phyloP scores from a whole-genome alignment of 35 echinoderm and acorn worm genomes.

The Nesometra sesokonis region DNA sequence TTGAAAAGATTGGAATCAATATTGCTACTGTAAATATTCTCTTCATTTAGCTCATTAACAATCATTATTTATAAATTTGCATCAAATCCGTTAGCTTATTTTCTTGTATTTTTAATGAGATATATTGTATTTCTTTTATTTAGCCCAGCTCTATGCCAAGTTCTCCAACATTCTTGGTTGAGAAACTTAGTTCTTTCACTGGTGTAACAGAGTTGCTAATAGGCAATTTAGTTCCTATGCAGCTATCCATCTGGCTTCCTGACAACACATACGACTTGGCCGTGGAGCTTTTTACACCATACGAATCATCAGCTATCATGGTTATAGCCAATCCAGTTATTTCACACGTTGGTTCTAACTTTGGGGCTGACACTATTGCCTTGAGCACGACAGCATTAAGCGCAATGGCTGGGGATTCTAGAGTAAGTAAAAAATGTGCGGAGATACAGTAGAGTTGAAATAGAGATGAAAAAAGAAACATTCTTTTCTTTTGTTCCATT shows the following conservation, averaged over 20 bases:
- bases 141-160: slow-evolving; percentile 34
- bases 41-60: no score
- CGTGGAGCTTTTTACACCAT: slow-evolving; percentile 61
- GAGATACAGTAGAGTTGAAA: not conserved
- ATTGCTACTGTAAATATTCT: no score
- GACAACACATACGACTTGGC: slow-evolving; percentile 16
- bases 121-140: no score
- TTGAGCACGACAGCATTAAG: slow-evolving; percentile 4
- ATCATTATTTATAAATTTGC: no score
- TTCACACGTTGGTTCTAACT: slow-evolving; percentile 55
- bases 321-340: slow-evolving; percentile 49
- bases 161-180: slow-evolving; percentile 50
- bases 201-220: slow-evolving; percentile 32
- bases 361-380: slow-evolving; percentile 2
- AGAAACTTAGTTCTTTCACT: slow-evolving; percentile 49
- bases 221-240: slow-evolving; percentile 40
- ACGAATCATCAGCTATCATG: slow-evolving; percentile 58
- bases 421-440: slow-evolving; percentile 31
- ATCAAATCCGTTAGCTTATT: no score
- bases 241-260: slow-evolving; percentile 75
- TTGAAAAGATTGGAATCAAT: no score
- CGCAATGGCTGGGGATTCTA: slow-evolving; percentile 36
- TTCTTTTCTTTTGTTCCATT: no score
- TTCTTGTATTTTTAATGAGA: no score
- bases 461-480: no score